A percentile compares a stretch with the other conserved stretches of the same genome.
Conservation (phyloP, 1,140 invertebrate genomes). For the Pseudobourletiella spinata region DNA sequence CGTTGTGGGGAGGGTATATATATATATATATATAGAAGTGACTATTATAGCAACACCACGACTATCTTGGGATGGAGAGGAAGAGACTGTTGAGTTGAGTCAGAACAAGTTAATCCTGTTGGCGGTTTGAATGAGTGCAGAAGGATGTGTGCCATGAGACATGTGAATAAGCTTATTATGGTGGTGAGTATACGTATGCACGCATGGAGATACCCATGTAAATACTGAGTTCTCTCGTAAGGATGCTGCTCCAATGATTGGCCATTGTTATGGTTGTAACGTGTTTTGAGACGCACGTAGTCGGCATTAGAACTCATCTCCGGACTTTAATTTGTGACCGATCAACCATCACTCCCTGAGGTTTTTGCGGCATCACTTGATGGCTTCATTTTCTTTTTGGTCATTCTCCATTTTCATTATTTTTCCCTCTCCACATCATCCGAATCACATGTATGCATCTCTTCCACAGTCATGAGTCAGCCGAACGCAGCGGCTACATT, state of each 20-base stretch:
- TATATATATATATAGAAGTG: no score
- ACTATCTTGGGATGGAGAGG: neutral
- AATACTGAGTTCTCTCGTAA: neutral
- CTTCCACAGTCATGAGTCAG: no score
- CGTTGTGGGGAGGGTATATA: no score
- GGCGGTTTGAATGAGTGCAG: neutral
- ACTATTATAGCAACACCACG: neutral
- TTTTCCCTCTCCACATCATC: no score
- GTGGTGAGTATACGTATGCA: neutral
- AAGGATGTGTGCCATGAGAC: no score
- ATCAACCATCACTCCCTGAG: constrained; percentile 13
- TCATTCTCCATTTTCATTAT: neutral
- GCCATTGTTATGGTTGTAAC: constrained; percentile 2
- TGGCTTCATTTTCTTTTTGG: constrained; percentile 12
- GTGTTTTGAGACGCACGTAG: constrained; percentile 28
- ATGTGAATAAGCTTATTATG: neutral
- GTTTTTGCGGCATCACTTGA: constrained; percentile 17
- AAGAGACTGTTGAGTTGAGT: neutral
- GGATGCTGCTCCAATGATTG: neutral
- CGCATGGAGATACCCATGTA: neutral
- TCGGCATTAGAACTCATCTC: constrained; percentile 14
- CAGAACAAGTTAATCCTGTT: neutral
- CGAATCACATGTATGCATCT: no score
- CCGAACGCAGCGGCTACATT: no score
- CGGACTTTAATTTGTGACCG: constrained; percentile 15